phyloP scores from a whole-genome alignment of 1,140 invertebrate genomes.

The Listronotus oregonensis region DNA sequence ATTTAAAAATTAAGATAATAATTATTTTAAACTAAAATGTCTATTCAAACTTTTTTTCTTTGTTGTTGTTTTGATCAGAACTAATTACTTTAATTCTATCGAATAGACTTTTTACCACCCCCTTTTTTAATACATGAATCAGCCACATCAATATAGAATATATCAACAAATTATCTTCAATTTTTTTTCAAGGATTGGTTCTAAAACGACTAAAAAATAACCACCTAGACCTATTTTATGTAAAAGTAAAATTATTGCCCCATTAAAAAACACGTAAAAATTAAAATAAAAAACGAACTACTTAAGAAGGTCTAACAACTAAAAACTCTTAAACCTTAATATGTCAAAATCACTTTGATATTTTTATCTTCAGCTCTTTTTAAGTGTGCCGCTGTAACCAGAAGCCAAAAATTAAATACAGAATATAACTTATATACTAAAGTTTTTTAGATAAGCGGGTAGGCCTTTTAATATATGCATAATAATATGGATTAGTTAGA shows the following conservation, averaged over 20 bases:
- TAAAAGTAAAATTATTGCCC: not conserved
- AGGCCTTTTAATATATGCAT: not conserved
- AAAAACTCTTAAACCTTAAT: constrained; percentile 16
- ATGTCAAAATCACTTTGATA: constrained; percentile 12
- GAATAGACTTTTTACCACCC: too few relatives aligned
- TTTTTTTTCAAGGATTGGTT: too few relatives aligned
- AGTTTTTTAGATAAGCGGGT: not conserved
- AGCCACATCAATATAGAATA: too few relatives aligned
- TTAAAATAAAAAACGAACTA: constrained; percentile 7
- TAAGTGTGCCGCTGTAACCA: constrained; percentile 7
- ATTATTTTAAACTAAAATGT: too few relatives aligned
- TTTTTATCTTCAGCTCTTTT: constrained; percentile 24
- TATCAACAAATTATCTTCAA: too few relatives aligned
- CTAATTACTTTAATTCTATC: too few relatives aligned
- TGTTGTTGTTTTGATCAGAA: too few relatives aligned
- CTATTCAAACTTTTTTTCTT: too few relatives aligned
- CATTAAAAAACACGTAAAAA: constrained; percentile 5
- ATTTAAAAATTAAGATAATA: too few relatives aligned
- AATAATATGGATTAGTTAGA: not conserved
- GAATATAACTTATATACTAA: not conserved
- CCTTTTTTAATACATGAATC: too few relatives aligned
- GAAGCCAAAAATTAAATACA: constrained; percentile 11
- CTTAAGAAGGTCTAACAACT: constrained; percentile 14
- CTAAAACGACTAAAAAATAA: too few relatives aligned
- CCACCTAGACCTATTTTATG: too few relatives aligned